Evolutionary conservation across 1,140 invertebrate genomes (phyloP).

Genomic region (Contarinia nasturtii): DNA sequence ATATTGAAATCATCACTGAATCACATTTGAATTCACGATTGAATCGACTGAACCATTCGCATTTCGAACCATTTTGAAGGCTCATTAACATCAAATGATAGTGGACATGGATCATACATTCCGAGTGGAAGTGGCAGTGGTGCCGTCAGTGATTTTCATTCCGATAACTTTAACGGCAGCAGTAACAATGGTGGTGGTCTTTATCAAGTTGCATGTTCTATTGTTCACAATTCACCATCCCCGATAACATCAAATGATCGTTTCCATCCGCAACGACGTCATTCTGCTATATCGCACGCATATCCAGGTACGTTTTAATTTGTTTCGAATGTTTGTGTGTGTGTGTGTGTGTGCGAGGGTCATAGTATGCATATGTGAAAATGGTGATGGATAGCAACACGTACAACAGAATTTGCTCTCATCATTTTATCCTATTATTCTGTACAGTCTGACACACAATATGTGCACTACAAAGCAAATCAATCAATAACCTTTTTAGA

Average conservation of each 20-base stretch:
- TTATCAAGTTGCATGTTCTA: constrained; percentile 4
- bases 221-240: constrained; percentile 5
- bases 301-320: not conserved
- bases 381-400: not conserved
- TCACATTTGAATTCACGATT: too few relatives aligned
- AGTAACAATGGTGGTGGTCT: constrained; percentile 2
- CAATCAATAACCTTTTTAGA: too few relatives aligned
- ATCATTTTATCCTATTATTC: too few relatives aligned
- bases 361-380: too few relatives aligned
- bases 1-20: too few relatives aligned
- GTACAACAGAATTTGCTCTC: too few relatives aligned
- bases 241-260: constrained; percentile 18
- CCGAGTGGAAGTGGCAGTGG: constrained; percentile 20
- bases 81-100: constrained; percentile 69
- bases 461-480: too few relatives aligned
- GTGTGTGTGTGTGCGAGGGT: not conserved
- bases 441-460: too few relatives aligned
- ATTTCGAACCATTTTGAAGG: constrained; percentile 19
- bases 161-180: too few relatives aligned
- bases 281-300: constrained; percentile 29
- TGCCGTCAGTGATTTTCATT: constrained; percentile 3
- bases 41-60: too few relatives aligned
- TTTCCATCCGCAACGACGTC: constrained; percentile 23
- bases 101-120: constrained; percentile 62
- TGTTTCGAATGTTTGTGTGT: not conserved